These are phyloP conservation scores for Notiomystis cincta DNA, from an alignment of 2,113 vertebrate species.

Conservation along the genomic window DNA sequence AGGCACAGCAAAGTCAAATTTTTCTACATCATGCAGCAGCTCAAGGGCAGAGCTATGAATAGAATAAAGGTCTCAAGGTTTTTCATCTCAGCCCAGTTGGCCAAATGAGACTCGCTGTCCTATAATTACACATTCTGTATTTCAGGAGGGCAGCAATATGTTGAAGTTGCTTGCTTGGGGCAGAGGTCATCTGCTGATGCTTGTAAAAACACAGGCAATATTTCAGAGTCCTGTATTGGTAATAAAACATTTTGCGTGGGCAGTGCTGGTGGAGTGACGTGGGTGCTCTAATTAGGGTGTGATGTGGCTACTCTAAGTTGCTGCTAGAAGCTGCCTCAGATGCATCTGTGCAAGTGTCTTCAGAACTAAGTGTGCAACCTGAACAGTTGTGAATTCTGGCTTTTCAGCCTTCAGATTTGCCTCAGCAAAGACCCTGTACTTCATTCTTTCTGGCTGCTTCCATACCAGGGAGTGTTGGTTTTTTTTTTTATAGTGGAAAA, in stretches of 20 bases:
- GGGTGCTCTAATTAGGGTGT: background rate
- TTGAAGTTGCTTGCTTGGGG: background rate
- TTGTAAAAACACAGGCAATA: background rate
- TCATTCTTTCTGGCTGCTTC: background rate
- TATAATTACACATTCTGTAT: background rate
- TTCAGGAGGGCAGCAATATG: background rate
- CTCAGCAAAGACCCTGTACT: background rate
- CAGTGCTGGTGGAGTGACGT: background rate
- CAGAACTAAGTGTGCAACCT: background rate
- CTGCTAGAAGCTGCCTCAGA: background rate
- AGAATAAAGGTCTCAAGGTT: background rate
- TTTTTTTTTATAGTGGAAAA: background rate
- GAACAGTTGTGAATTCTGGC: background rate
- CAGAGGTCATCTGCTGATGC: background rate
- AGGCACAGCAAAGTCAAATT: background rate
- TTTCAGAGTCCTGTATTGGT: background rate
- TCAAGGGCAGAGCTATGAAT: slow-evolving; percentile 26
- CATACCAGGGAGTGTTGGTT: background rate
- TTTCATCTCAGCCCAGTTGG: background rate
- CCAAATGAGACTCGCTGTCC: background rate
- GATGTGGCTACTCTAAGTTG: background rate
- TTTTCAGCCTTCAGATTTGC: background rate
- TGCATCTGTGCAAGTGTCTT: background rate
- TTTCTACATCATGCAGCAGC: background rate
- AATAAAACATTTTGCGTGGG: background rate